phyloP scores from a whole-genome alignment of 2,888 invertebrate species.

The Habrosyne pyritoides region DNA sequence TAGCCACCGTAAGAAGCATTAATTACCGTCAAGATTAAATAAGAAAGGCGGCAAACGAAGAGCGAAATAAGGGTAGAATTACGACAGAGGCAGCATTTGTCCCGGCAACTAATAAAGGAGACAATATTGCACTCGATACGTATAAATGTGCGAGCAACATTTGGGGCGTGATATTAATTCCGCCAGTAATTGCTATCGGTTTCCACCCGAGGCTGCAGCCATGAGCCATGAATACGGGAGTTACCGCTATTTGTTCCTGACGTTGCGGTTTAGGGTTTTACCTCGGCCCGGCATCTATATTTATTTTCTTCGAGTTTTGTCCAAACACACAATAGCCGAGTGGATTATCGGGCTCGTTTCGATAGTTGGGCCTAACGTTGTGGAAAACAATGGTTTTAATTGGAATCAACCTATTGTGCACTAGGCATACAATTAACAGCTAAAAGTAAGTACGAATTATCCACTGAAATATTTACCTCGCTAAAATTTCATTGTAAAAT shows the following conservation, averaged over 20 bases:
- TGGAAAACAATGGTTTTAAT: slow-evolving; percentile 56
- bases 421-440: slow-evolving; percentile 44
- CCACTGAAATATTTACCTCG: background rate
- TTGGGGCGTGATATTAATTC: slow-evolving; percentile 83
- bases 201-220: slow-evolving; percentile 78
- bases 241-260: slow-evolving; percentile 83
- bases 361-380: slow-evolving; percentile 56
- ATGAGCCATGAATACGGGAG: slow-evolving; percentile 82
- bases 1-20: slow-evolving; percentile 59
- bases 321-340: slow-evolving; percentile 65
- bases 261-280: slow-evolving; percentile 80
- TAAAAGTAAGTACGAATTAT: slow-evolving; percentile 2
- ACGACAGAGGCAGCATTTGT: slow-evolving; percentile 75
- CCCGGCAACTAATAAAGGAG: slow-evolving; percentile 81
- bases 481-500: background rate
- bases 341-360: slow-evolving; percentile 64
- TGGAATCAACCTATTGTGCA: slow-evolving; percentile 50
- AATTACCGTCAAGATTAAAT: slow-evolving; percentile 78
- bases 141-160: slow-evolving; percentile 82
- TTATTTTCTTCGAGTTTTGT: slow-evolving; percentile 80
- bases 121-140: slow-evolving; percentile 83
- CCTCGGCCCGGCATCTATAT: slow-evolving; percentile 69
- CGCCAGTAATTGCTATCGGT: slow-evolving; percentile 83
- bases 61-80: slow-evolving; percentile 70
- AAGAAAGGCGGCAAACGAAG: slow-evolving; percentile 73